Conservation (phyloP, 2,113 vertebrate species). For the Hymenochirus boettgeri region DNA sequence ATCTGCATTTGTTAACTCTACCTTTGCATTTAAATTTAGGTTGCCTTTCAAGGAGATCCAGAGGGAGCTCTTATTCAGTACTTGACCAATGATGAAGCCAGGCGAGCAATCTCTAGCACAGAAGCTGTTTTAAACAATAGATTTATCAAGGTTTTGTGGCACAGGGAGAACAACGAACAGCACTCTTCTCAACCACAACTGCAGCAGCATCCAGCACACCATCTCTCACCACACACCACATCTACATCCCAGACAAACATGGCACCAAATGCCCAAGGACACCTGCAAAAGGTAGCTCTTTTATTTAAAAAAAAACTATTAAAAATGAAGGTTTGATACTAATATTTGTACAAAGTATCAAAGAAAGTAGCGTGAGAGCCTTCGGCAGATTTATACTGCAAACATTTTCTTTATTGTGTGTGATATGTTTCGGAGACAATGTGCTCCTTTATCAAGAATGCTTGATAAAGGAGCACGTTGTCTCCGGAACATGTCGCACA, state of each 20-base stretch:
- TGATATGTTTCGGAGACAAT: no score
- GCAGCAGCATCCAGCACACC: conserved; percentile 57
- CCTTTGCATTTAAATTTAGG: conserved; percentile 57
- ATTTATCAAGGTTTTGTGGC: conserved; percentile 93
- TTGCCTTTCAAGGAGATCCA: conserved; percentile 89
- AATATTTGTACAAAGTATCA: no score
- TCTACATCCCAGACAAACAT: conserved; percentile 54
- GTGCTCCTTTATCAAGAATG: no score
- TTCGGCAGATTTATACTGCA: no score
- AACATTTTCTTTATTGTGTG: no score
- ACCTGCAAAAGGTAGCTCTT: conserved; percentile 61
- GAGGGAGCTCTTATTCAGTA: conserved; percentile 93
- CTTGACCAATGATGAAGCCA: conserved; percentile 84
- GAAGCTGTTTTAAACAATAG: conserved; percentile 93
- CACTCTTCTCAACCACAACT: conserved; percentile 49
- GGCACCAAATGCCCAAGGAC: conserved; percentile 58
- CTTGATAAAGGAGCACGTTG: no score
- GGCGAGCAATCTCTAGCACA: conserved; percentile 87
- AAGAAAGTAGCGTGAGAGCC: no score
- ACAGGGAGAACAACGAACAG: conserved; percentile 72
- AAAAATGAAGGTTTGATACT: no score
- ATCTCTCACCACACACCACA: conserved; percentile 63
- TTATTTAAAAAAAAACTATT: no score
- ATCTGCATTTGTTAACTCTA: no score
- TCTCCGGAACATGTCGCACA: no score